Evolutionary conservation across 2,888 invertebrate species (phyloP), one percentile per base, ranked within the genome.

Genomic region (Pterostichus niger): DNA sequence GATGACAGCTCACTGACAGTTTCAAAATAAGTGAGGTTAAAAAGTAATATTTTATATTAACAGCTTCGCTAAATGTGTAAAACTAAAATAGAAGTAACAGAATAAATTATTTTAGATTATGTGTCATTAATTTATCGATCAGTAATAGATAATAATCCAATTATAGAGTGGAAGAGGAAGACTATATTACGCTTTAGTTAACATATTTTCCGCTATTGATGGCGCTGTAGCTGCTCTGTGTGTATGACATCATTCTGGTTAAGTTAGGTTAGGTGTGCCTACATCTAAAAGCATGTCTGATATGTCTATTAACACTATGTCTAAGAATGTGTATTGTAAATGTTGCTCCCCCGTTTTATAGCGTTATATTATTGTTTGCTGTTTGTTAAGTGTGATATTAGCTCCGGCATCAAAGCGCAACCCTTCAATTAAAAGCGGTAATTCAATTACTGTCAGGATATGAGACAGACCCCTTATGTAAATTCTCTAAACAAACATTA

Each of bases 291-390:
- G 81, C 71, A 31, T 81, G 71, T 54, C 15, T 17, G 49, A 80
- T 64, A 80, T 46, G 31, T 80, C 81, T 81, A 81, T 81, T 81
- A 81, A 54, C 81, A 81, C 81, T 35, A 24, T 24, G 52, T 54
- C 40, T 71, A 68, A 52, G 81, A 81, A 81, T 81, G 46, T 31
- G 52, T 75, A 52, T 75, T 33, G 33, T 75, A 49, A 49, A 75
- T 52, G 15, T 49, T 35, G 17, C 17, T 40, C 13, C 11, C 73
- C 6, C 6, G 7, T n/a, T 75, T 71, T 71, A 71, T 71, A 44
- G 49, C 52, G 33, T 24, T 17, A 31, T 33, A 17, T 33, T 6
- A 0, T 71, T 71, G 44, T 71, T 71, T 44, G 44, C 68, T 33
- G 64, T 64, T 17, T 71, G 71, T 68, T 68, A 40, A 40, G 73